Base-by-base conservation (phyloP, 1,140 invertebrate genomes). In the Chironomus striatipennis region DNA sequence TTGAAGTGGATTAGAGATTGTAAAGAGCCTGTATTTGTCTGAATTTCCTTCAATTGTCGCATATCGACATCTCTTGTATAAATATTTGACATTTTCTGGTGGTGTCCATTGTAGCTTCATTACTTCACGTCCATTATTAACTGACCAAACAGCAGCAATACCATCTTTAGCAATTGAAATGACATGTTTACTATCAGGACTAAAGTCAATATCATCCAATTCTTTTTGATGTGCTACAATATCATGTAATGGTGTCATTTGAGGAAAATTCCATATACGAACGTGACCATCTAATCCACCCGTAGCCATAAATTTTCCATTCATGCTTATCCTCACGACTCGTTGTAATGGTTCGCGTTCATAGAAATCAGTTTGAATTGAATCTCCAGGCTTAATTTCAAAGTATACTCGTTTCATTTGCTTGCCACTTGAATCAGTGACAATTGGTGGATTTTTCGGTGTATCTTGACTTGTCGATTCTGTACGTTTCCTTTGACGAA, bases 161-260 rank as follows among this genome's bases (percentile, higher is more conserved):
- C 91, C 91, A 84, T 98, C 96, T 83, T 96, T 94, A 0, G 93
- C 91, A 74, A 97, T 90, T 78, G 92, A 95, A 42, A 92, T 90
- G 70, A 98, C 80, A 79, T 86, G 86, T 77, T 88, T 89, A 74
- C 91, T 88, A 80, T 89, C 87, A 1, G 90, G 88, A 84, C 90
- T 93, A 80, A 98, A 92, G 83, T 97, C 94, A 57, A 98, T 80
- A 82, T 98, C 95, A 82, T 97, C 95, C 75, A 98, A 90, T 85
- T 95, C 93, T 82, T 90, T 91, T 42, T 83, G 86, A 78, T 95
- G 93, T 42, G 87, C 89, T 76, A 88, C 82, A 20, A 97, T 83
- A 76, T 91, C 89, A 77, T 87, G 85, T 18, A 88, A 77, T 78
- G 90, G 86, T 65, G 87, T 85, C 80, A 96, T 85, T 77, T 90